These are phyloP conservation scores for Rhyacichthys aspro DNA, from an alignment of 2,797 vertebrate genomes.

Conservation along the genomic window DNA sequence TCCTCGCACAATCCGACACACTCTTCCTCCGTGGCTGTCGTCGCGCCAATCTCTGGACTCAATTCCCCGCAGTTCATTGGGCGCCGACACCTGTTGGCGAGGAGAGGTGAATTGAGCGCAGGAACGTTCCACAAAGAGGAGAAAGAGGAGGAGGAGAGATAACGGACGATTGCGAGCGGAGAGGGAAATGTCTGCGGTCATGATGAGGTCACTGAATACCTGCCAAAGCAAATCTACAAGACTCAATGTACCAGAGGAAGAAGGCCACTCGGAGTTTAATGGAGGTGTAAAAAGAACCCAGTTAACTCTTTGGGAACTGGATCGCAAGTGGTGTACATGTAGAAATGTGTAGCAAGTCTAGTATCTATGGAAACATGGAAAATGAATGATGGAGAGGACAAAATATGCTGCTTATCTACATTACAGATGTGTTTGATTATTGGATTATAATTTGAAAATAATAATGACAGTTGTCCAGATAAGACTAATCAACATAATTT, in stretches of 20 bases:
- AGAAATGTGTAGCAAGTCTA: not conserved
- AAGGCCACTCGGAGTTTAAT: slow-evolving; percentile 52
- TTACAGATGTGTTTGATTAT: no score
- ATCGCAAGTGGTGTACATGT: no score
- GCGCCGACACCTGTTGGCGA: slow-evolving; percentile 60
- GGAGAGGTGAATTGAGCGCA: slow-evolving; percentile 53
- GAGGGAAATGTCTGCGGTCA: slow-evolving; percentile 42
- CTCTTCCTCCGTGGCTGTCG: slow-evolving; percentile 20
- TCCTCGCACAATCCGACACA: slow-evolving; percentile 39
- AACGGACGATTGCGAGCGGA: slow-evolving; percentile 34
- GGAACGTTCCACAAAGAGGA: slow-evolving; percentile 50
- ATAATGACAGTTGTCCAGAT: no score
- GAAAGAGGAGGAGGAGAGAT: slow-evolving; percentile 50
- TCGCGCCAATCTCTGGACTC: slow-evolving; percentile 51
- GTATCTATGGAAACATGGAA: slow-evolving; percentile 14
- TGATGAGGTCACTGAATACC: slow-evolving; percentile 65
- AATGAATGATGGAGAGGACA: not conserved
- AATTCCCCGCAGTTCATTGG: slow-evolving; percentile 60
- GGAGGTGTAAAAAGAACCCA: slow-evolving; percentile 56
- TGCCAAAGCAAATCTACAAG: slow-evolving; percentile 62
- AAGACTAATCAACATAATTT: no score
- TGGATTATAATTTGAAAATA: no score
- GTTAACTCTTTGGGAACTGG: slow-evolving; percentile 33
- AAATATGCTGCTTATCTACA: no score
- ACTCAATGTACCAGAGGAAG: slow-evolving; percentile 45